Conservation (phyloP, 2,888 invertebrate species). For the Seladonia tumulorum region DNA sequence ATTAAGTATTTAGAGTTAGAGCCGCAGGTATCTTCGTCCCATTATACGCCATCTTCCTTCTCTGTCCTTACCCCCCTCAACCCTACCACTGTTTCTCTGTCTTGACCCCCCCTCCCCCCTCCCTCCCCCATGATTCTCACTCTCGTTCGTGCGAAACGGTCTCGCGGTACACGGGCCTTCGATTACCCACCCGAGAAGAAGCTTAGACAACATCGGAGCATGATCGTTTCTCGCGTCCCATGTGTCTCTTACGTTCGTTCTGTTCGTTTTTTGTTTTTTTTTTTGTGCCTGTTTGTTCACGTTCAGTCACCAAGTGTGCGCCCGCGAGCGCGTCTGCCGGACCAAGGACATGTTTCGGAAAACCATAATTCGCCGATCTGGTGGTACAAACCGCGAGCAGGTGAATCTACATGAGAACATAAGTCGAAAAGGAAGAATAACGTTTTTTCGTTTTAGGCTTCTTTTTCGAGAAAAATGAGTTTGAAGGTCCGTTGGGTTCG, state of each 20-base stretch:
- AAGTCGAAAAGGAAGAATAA: neutral
- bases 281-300: conserved; percentile 35
- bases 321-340: conserved; percentile 62
- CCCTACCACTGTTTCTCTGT: neutral
- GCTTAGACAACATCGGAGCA: conserved; percentile 65
- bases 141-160: conserved; percentile 54
- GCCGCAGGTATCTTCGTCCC: conserved; percentile 73
- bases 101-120: too few relatives aligned
- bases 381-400: too few relatives aligned
- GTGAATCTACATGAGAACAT: too few relatives aligned
- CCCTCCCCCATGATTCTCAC: conserved; percentile 30
- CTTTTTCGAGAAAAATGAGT: too few relatives aligned
- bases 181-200: conserved; percentile 53
- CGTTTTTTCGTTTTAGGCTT: too few relatives aligned
- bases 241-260: conserved; percentile 21
- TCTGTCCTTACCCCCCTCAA: conserved; percentile 24
- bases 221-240: conserved; percentile 37
- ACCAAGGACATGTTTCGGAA: neutral
- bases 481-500: too few relatives aligned
- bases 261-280: conserved; percentile 13
- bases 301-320: conserved; percentile 59
- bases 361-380: too few relatives aligned
- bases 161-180: conserved; percentile 53
- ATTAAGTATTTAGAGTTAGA: conserved; percentile 79
- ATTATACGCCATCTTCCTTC: conserved; percentile 35